Conservation (phyloP, 2,888 invertebrate species). For the Leucania comma region DNA sequence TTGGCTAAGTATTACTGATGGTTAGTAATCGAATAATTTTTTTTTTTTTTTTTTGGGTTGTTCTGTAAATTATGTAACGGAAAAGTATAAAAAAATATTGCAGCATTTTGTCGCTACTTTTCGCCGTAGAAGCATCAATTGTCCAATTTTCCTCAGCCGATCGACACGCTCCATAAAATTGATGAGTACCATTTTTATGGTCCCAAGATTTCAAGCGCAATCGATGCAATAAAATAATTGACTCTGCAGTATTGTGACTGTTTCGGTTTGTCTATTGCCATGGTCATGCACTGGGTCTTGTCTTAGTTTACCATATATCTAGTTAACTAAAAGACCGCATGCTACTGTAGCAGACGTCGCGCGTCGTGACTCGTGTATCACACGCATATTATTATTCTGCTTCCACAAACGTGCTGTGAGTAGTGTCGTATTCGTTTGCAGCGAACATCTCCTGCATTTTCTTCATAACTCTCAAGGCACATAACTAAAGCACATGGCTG, state of each 20-base stretch:
- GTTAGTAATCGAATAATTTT: background rate
- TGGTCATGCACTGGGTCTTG: background rate
- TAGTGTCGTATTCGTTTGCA: background rate
- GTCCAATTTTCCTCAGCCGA: conserved; percentile 1
- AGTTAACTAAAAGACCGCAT: background rate
- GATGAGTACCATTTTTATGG: background rate
- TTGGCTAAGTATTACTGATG: background rate
- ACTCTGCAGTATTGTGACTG: background rate
- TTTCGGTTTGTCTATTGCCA: background rate
- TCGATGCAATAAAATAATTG: background rate
- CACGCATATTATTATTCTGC: background rate
- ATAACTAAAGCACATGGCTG: background rate
- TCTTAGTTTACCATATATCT: background rate
- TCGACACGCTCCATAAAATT: background rate
- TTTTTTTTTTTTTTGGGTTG: background rate
- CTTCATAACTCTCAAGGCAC: background rate
- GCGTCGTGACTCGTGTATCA: background rate
- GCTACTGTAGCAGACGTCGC: background rate
- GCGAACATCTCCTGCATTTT: background rate
- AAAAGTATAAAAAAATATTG: background rate
- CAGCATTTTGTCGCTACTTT: background rate
- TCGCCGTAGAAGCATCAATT: background rate
- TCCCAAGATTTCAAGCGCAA: background rate
- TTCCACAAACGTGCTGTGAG: background rate
- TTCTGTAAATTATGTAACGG: background rate